Evolutionary conservation across 37 sponge, comb jelly and placozoan genomes (phyloP).

Genomic region (Aplysina aerophoba): DNA sequence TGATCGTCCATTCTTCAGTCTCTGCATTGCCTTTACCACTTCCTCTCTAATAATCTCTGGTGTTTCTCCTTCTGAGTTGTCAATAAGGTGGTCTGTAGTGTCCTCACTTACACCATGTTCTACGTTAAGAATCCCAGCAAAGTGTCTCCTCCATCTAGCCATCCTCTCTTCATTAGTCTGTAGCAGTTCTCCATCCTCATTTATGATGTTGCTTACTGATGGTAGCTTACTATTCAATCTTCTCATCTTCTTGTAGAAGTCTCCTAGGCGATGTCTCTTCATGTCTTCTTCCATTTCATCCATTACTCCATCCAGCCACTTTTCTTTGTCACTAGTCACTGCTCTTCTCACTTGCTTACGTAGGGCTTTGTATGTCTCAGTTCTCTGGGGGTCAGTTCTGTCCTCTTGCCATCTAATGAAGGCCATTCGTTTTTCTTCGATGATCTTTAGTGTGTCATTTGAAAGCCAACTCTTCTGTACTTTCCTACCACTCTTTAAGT

Average conservation of each 20-base stretch:
- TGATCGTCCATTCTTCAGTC: neutral
- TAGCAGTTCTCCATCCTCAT: neutral
- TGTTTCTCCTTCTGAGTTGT: neutral
- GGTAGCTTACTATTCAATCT: neutral
- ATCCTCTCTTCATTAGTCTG: neutral
- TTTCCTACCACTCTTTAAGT: neutral
- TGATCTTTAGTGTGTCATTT: neutral
- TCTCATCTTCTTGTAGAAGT: slow-evolving; percentile 30
- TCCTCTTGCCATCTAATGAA: slow-evolving; percentile 28
- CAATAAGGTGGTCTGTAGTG: neutral
- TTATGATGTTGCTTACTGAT: neutral
- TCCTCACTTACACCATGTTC: neutral
- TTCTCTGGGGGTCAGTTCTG: neutral
- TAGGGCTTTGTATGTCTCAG: slow-evolving; percentile 4
- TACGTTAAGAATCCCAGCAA: slow-evolving; percentile 3
- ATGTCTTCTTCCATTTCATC: slow-evolving; percentile 20
- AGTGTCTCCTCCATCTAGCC: slow-evolving; percentile 16
- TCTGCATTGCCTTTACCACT: slow-evolving; percentile 17
- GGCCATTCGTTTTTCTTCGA: slow-evolving; percentile 20
- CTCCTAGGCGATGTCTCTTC: slow-evolving; percentile 14
- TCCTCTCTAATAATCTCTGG: slow-evolving; percentile 4
- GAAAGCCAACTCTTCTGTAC: slow-evolving; percentile 10
- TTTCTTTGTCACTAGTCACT: slow-evolving; percentile 20
- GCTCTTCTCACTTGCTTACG: slow-evolving; percentile 25
- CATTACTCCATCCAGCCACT: slow-evolving; percentile 27